Conservation (phyloP, 2,797 vertebrate genomes). For the Echiichthys vipera region DNA sequence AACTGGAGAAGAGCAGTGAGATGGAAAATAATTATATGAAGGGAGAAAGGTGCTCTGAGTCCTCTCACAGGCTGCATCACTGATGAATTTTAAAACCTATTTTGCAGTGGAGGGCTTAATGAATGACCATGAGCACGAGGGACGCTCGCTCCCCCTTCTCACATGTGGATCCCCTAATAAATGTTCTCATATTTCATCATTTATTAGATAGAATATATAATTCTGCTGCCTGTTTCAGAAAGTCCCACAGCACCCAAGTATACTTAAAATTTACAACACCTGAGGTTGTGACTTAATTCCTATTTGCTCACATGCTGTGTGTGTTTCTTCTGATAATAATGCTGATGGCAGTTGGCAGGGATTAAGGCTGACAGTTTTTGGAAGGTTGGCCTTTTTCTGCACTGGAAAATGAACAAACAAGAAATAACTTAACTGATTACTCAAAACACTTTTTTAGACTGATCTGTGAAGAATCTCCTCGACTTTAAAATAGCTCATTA, state of each 20-base stretch:
- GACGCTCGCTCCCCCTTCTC: constrained; percentile 31
- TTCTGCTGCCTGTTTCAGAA: background rate
- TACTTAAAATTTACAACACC: background rate
- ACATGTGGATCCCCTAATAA: constrained; percentile 38
- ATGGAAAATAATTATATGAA: constrained; percentile 53
- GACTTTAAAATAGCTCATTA: background rate
- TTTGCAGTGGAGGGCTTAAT: constrained; percentile 56
- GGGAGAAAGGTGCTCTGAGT: constrained; percentile 39
- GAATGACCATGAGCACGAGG: constrained; percentile 50
- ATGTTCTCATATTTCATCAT: constrained; percentile 54
- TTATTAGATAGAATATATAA: constrained; percentile 38
- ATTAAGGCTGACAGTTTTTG: background rate
- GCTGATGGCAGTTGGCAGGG: background rate
- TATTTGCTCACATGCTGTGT: background rate
- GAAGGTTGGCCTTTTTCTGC: background rate
- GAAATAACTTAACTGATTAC: background rate
- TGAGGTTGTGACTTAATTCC: background rate
- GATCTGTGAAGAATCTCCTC: background rate
- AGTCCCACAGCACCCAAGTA: background rate
- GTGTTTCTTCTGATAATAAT: background rate
- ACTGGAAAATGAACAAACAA: background rate
- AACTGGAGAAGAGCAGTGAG: constrained; percentile 27
- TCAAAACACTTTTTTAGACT: background rate
- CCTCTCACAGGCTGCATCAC: constrained; percentile 29
- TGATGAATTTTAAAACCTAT: constrained; percentile 56